These are phyloP conservation scores for Leucoraja ocellata DNA, from an alignment of 2,797 vertebrate species.

Conservation along the genomic window DNA sequence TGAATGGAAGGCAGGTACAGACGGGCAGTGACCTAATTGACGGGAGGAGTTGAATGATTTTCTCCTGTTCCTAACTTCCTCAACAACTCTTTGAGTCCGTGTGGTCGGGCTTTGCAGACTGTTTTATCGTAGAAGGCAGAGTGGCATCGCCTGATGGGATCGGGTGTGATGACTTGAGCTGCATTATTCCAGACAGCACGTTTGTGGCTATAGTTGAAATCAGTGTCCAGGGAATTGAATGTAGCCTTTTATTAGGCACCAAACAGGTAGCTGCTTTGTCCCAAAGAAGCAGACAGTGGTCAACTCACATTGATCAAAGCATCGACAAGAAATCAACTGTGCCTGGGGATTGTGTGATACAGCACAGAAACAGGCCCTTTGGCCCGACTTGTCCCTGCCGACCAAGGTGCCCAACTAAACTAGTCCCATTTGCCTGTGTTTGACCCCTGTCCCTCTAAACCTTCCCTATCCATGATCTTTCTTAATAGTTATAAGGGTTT, in stretches of 20 bases:
- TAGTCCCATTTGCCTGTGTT: too few species aligned
- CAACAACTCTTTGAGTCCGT: too few species aligned
- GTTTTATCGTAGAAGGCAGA: not conserved
- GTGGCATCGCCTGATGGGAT: not conserved
- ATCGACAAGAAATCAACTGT: not conserved
- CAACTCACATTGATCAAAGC: not conserved
- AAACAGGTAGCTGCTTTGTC: not conserved
- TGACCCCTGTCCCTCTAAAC: too few species aligned
- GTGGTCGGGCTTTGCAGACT: not conserved
- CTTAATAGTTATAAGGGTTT: not conserved
- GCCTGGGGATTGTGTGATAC: too few species aligned
- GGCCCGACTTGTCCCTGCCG: too few species aligned
- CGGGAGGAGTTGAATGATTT: not conserved
- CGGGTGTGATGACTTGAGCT: not conserved
- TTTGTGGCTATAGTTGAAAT: not conserved
- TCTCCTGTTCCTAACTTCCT: not conserved
- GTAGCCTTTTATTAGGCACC: not conserved
- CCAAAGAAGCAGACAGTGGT: not conserved
- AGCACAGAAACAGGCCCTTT: too few species aligned
- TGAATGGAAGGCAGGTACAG: not conserved
- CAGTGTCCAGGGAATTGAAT: not conserved
- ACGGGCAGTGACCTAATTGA: not conserved
- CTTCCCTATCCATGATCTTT: too few species aligned
- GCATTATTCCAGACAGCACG: too few species aligned
- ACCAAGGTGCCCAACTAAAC: too few species aligned